Evolutionary conservation across 2,113 vertebrate species (phyloP), one percentile per base, ranked within the genome.

Genomic region (Vombatus ursinus): DNA sequence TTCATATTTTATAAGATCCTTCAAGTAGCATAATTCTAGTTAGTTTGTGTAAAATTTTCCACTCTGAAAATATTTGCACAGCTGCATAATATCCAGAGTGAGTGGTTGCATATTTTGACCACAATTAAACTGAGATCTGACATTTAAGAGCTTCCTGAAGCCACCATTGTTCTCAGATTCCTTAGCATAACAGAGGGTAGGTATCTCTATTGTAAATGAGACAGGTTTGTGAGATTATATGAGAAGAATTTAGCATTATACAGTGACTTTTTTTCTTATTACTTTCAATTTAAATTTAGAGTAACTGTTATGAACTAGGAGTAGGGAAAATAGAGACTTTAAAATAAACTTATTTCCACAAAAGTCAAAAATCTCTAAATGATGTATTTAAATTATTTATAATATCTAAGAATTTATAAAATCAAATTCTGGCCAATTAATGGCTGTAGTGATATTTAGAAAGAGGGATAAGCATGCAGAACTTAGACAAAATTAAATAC

Each of bases 51-150:
- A 95, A 97, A 89, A 97, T 96, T 96, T 96, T 98, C 93, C 92
- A 84, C 44, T 92, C 61, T 95, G 92, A 96, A 97, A 98, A 96
- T 97, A 98, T 98, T 98, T 98, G 92, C 97, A 96, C 95, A 98
- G 96, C 97, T 77, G 26, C 96, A 50, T 94, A 97, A 97, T 92
- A 95, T 95, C 91, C 89, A 96, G 90, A 97, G 96, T 92, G 52
- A 97, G 91, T 94, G 93, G 97, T 91, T 96, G 96, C 94, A 96
- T 96, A 97, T 98, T 97, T 97, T 95, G 92, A 96, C 37, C 92
- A 97, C 94, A 98, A 93, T 94, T 98, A 97, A 98, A 97, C 48
- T 0, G 8, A 97, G 92, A 98, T 96, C 90, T 98, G 96, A 97
- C 95, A 98, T 98, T 98, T 97, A 97, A 37, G 93, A 77, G 97